phyloP scores from a whole-genome alignment of 2,797 vertebrate genomes.

The Gadopsis bispinosus region DNA sequence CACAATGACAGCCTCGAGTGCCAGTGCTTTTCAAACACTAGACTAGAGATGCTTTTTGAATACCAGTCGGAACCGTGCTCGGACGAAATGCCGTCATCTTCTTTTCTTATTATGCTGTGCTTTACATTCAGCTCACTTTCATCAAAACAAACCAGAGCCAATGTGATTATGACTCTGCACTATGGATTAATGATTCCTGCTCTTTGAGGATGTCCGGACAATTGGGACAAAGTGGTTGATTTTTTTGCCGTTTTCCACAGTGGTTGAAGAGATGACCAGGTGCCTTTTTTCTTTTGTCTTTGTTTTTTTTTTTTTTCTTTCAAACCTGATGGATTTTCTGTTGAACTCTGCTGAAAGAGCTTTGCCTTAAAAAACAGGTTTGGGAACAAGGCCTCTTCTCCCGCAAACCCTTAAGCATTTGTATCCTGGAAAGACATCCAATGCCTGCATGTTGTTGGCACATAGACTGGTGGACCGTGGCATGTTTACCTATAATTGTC shows the following conservation, averaged over 20 bases:
- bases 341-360: conserved; percentile 87
- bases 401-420: conserved; percentile 49
- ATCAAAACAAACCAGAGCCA: conserved; percentile 62
- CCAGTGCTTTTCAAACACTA: conserved; percentile 73
- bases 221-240: conserved; percentile 43
- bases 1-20: conserved; percentile 56
- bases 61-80: conserved; percentile 45
- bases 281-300: conserved; percentile 11
- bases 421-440: conserved; percentile 53
- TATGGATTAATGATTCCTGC: conserved; percentile 65
- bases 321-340: conserved; percentile 86
- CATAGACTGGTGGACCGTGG: conserved; percentile 77
- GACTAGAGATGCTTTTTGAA: conserved; percentile 52
- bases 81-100: conserved; percentile 36
- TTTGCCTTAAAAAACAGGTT: conserved; percentile 91
- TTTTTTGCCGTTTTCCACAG: conserved; percentile 45
- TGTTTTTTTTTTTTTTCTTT: conserved; percentile 66
- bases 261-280: conserved; percentile 54
- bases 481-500: conserved; percentile 81
- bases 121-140: conserved; percentile 57
- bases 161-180: conserved; percentile 73
- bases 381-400: conserved; percentile 66
- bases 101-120: conserved; percentile 50
- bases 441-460: conserved; percentile 77
- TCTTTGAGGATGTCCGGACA: conserved; percentile 55